A percentile compares a stretch with the other conserved stretches of the same genome.
Conservation (phyloP, 2,113 vertebrate genomes). For the Bostrychus sinensis region DNA sequence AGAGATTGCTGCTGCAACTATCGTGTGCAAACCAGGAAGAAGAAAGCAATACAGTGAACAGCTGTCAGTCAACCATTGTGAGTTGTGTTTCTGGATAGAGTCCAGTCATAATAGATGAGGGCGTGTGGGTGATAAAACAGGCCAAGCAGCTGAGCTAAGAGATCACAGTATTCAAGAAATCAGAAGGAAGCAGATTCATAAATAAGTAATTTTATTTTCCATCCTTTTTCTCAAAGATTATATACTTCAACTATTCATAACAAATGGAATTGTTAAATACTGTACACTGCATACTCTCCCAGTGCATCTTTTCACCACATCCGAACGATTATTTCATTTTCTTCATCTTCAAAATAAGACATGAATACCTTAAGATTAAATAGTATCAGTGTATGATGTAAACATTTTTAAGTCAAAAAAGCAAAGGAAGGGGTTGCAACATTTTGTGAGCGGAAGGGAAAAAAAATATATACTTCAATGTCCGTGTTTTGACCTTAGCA, state of each 20-base stretch:
- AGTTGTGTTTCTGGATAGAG: conserved; percentile 72
- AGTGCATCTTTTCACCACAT: conserved; percentile 92
- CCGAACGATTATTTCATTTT: conserved; percentile 80
- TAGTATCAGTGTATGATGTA: conserved; percentile 90
- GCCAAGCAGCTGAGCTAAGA: conserved; percentile 75
- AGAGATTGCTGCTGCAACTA: conserved; percentile 22
- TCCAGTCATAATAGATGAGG: conserved; percentile 77
- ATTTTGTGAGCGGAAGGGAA: conserved; percentile 53
- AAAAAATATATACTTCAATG: conserved; percentile 61
- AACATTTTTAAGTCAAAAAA: conserved; percentile 81
- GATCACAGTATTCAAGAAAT: conserved; percentile 54
- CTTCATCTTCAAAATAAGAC: conserved; percentile 79
- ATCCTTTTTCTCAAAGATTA: conserved; percentile 82
- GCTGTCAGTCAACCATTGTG: conserved; percentile 58
- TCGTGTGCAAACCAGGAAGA: conserved; percentile 69
- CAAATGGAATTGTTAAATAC: conserved; percentile 93
- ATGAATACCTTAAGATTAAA: conserved; percentile 89
- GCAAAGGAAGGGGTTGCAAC: conserved; percentile 66
- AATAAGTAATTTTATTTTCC: conserved; percentile 96
- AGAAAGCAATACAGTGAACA: conserved; percentile 51
- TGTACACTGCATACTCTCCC: conserved; percentile 90
- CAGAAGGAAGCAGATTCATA: conserved; percentile 80
- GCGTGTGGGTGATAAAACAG: conserved; percentile 80
- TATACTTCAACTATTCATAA: conserved; percentile 86
- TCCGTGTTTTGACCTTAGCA: conserved; percentile 72